Percentiles rank a stretch among this genome's conserved stretches.
Evolutionary conservation across 2,113 vertebrate genomes (phyloP).

Genomic region (Notarius lentiginosus): DNA sequence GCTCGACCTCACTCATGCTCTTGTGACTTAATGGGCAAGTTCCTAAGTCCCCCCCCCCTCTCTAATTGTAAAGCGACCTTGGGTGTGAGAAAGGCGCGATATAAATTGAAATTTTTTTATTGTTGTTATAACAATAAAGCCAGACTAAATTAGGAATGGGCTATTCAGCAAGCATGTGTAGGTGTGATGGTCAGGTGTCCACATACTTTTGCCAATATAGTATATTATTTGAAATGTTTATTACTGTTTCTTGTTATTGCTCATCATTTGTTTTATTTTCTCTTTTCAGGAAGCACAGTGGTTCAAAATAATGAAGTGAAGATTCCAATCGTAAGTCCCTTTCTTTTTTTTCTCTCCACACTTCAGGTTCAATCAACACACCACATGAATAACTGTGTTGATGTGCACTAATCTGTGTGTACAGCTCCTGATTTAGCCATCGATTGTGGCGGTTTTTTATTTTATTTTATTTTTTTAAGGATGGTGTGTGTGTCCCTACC

Average conservation of each 20-base stretch:
- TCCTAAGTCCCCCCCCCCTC: neutral
- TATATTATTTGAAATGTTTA: neutral
- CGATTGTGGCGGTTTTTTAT: neutral
- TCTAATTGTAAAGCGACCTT: too few species aligned
- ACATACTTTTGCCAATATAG: neutral
- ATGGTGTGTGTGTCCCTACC: slow-evolving; percentile 56
- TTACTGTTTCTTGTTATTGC: neutral
- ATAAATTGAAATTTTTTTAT: too few species aligned
- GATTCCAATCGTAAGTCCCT: slow-evolving; percentile 72
- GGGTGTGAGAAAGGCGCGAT: too few species aligned
- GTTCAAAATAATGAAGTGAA: slow-evolving; percentile 67
- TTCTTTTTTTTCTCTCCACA: neutral
- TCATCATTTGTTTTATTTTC: neutral
- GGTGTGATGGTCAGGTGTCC: neutral
- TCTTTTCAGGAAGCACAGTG: slow-evolving; percentile 57
- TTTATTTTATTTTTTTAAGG: slow-evolving; percentile 46
- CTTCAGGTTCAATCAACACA: neutral
- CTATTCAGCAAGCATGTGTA: neutral
- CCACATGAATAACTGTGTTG: neutral
- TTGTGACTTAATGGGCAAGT: neutral
- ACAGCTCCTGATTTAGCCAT: neutral
- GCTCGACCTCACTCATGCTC: neutral
- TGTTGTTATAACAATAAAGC: neutral
- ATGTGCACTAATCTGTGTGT: neutral
- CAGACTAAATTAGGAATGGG: neutral